These are phyloP conservation scores for Chalcosyrphus nemorum DNA, from an alignment of 2,888 invertebrate genomes.

Conservation along the genomic window DNA sequence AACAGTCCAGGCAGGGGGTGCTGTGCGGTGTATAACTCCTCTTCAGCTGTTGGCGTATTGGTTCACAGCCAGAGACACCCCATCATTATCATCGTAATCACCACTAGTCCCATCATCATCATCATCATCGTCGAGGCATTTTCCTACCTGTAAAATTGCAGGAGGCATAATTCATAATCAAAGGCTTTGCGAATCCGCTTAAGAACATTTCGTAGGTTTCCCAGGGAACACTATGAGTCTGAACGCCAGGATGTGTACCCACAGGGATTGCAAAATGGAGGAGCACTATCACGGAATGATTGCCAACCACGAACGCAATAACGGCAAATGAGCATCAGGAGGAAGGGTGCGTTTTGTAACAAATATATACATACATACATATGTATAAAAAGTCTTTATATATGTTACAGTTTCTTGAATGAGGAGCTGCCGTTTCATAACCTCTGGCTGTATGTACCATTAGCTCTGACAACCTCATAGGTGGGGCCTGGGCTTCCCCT, in stretches of 20 bases:
- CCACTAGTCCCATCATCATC: slow-evolving; percentile 68
- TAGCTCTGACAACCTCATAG: slow-evolving; percentile 48
- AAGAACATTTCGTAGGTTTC: slow-evolving; percentile 48
- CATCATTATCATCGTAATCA: slow-evolving; percentile 68
- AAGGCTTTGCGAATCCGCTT: slow-evolving; percentile 68
- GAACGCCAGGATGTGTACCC: slow-evolving; percentile 5
- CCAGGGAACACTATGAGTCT: slow-evolving; percentile 25
- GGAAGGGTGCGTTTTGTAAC: slow-evolving; percentile 16
- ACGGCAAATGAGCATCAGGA: slow-evolving; percentile 51
- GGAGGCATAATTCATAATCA: slow-evolving; percentile 72
- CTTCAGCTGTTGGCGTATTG: slow-evolving; percentile 47
- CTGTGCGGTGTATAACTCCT: no score
- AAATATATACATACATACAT: neutral
- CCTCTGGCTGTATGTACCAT: slow-evolving; percentile 24
- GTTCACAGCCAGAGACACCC: slow-evolving; percentile 27
- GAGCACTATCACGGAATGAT: slow-evolving; percentile 50
- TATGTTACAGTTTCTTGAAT: slow-evolving; percentile 39
- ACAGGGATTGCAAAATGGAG: slow-evolving; percentile 13
- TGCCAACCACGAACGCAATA: slow-evolving; percentile 53
- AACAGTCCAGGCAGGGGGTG: neutral
- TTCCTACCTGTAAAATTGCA: slow-evolving; percentile 46
- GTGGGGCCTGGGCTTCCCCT: no score
- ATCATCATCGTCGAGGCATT: slow-evolving; percentile 55
- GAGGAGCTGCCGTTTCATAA: slow-evolving; percentile 7
- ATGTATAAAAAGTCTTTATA: slow-evolving; percentile 28